Conservation (phyloP, 2,113 vertebrate genomes). For the Scortum barcoo region DNA sequence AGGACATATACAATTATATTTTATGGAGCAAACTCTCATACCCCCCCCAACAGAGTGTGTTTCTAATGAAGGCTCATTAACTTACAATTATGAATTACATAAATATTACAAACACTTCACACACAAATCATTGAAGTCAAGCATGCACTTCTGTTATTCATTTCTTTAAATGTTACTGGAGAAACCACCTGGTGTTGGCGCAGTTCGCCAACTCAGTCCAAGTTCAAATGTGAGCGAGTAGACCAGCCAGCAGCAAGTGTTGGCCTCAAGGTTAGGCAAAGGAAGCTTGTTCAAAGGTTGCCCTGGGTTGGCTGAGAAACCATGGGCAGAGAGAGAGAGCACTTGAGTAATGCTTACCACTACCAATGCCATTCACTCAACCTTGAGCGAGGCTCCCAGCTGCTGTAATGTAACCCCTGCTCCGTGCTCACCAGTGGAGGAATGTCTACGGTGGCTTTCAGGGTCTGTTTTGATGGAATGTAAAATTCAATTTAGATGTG, state of each 20-base stretch:
- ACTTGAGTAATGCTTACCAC: not conserved
- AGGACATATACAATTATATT: slow-evolving; percentile 5
- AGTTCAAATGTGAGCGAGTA: slow-evolving; percentile 28
- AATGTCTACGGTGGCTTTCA: not conserved
- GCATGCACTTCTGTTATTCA: not conserved
- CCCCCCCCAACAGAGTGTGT: slow-evolving; percentile 15
- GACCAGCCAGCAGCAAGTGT: slow-evolving; percentile 14
- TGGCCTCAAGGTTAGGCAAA: slow-evolving; percentile 10
- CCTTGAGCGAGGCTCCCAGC: not conserved
- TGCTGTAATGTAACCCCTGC: slow-evolving; percentile 13
- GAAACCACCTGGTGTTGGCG: not conserved
- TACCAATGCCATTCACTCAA: not conserved
- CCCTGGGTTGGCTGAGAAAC: slow-evolving; percentile 7
- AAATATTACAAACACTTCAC: not conserved
- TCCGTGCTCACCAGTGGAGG: not conserved
- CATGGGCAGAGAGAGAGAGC: slow-evolving; percentile 1
- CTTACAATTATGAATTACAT: slow-evolving; percentile 28
- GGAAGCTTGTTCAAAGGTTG: slow-evolving; percentile 19
- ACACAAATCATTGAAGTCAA: not conserved
- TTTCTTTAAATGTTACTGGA: not conserved
- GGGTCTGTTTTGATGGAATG: not conserved
- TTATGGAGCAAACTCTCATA: slow-evolving; percentile 5
- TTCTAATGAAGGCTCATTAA: slow-evolving; percentile 58
- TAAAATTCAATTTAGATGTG: not conserved
- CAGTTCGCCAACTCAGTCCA: not conserved